Conservation (phyloP, 2,797 vertebrate genomes). For the Lepilemur ruficaudatus region DNA sequence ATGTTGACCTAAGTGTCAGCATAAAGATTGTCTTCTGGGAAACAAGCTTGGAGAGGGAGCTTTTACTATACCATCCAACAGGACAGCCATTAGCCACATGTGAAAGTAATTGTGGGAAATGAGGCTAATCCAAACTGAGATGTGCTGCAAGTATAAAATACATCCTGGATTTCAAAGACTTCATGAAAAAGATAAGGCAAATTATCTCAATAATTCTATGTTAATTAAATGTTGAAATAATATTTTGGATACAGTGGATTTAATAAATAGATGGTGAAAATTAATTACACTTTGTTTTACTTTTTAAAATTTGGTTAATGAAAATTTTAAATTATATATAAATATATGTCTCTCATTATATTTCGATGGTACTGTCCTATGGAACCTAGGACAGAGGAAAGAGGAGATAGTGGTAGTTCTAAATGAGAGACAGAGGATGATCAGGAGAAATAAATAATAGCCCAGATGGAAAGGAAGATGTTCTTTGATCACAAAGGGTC, state of each 20-base stretch:
- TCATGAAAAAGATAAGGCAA: background rate
- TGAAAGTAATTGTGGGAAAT: background rate
- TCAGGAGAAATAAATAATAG: background rate
- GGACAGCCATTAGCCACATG: background rate
- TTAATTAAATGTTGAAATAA: background rate
- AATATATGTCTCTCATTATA: background rate
- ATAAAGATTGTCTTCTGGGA: background rate
- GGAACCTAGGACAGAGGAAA: background rate
- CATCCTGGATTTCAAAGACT: background rate
- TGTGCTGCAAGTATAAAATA: background rate
- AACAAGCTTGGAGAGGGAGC: background rate
- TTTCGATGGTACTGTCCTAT: background rate
- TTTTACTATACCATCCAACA: background rate
- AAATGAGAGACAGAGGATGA: background rate
- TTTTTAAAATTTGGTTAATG: background rate
- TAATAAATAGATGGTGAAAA: background rate
- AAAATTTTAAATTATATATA: background rate
- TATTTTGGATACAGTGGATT: background rate
- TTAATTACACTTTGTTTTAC: background rate
- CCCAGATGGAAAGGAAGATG: background rate
- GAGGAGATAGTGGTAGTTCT: background rate
- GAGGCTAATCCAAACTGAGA: background rate
- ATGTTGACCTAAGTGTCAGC: background rate
- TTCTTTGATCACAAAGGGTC: background rate
- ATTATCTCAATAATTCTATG: background rate